Percentiles rank a stretch among this genome's conserved stretches.
phyloP scores from a whole-genome alignment of 2,888 invertebrate species.

The Esperia sulphurella region DNA sequence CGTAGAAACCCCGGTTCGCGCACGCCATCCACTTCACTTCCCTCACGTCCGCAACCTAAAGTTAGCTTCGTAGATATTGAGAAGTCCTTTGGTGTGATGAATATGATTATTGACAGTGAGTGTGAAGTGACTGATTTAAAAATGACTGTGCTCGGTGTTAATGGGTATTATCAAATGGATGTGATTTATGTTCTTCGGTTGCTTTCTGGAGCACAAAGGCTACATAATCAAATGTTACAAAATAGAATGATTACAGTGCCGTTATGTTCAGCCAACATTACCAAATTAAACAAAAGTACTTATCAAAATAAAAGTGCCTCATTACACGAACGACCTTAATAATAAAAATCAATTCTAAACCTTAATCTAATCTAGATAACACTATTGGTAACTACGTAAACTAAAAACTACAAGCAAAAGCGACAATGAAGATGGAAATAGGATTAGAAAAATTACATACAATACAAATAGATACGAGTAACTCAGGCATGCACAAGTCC shows the following conservation, averaged over 20 bases:
- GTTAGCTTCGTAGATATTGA: conserved; percentile 26
- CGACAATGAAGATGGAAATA: conserved; percentile 42
- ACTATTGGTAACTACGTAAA: not conserved
- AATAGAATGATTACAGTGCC: conserved; percentile 12
- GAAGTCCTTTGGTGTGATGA: not conserved
- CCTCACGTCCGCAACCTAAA: conserved; percentile 89
- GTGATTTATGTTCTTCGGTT: conserved; percentile 19
- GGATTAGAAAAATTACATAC: not conserved
- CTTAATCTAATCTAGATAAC: conserved; percentile 2
- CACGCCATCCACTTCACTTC: conserved; percentile 99
- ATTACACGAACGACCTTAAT: too few relatives aligned
- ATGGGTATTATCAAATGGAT: conserved; percentile 22
- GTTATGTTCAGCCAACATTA: conserved; percentile 12
- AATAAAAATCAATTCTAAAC: not conserved
- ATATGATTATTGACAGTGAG: not conserved
- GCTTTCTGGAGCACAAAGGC: conserved; percentile 19
- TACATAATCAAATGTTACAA: conserved; percentile 7
- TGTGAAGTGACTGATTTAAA: not conserved
- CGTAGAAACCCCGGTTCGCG: conserved; percentile 96
- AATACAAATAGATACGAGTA: too few relatives aligned
- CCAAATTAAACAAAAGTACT: too few relatives aligned
- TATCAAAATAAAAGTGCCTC: too few relatives aligned
- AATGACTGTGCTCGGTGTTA: conserved; percentile 20
- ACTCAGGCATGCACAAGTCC: too few relatives aligned
- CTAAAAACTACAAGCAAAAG: conserved; percentile 50